These are phyloP conservation scores for Petrophora chlorosata DNA, from an alignment of 2,888 invertebrate species.

Conservation along the genomic window DNA sequence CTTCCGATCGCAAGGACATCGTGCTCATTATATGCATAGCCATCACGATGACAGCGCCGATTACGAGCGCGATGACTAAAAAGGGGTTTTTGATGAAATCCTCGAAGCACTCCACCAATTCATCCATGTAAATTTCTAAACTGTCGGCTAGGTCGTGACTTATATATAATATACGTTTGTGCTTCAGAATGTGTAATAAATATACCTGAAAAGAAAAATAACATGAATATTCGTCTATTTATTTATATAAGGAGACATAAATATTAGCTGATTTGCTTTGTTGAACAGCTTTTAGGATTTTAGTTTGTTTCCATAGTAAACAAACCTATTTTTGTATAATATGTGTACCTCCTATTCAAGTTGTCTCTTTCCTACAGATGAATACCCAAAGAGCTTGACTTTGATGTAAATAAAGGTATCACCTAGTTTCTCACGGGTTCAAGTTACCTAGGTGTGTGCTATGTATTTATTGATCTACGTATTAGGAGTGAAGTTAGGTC, in stretches of 20 bases:
- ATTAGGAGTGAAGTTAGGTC: background rate
- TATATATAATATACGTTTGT: slow-evolving; percentile 52
- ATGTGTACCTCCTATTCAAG: background rate
- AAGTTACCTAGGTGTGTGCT: background rate
- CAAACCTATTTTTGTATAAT: too few species aligned
- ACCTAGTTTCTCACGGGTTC: background rate
- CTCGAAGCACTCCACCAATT: slow-evolving; percentile 57
- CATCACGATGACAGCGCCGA: slow-evolving; percentile 51
- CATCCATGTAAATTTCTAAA: slow-evolving; percentile 59
- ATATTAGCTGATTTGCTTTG: too few species aligned
- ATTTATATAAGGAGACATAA: too few species aligned
- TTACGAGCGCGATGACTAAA: slow-evolving; percentile 50
- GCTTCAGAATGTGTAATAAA: slow-evolving; percentile 70
- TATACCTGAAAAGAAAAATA: slow-evolving; percentile 66
- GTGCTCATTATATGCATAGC: slow-evolving; percentile 20
- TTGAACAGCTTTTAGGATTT: too few species aligned
- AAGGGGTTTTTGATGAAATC: slow-evolving; percentile 61
- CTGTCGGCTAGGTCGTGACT: slow-evolving; percentile 34
- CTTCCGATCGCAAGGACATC: too few species aligned
- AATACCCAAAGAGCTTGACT: background rate
- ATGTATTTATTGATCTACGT: background rate
- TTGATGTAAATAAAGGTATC: background rate
- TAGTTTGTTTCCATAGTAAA: too few species aligned
- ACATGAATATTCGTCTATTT: too few species aligned
- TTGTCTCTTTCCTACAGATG: background rate